Percentiles rank a stretch among this genome's conserved stretches.
phyloP scores from a whole-genome alignment of 1,140 invertebrate species.

The Phymastichus coffea region DNA sequence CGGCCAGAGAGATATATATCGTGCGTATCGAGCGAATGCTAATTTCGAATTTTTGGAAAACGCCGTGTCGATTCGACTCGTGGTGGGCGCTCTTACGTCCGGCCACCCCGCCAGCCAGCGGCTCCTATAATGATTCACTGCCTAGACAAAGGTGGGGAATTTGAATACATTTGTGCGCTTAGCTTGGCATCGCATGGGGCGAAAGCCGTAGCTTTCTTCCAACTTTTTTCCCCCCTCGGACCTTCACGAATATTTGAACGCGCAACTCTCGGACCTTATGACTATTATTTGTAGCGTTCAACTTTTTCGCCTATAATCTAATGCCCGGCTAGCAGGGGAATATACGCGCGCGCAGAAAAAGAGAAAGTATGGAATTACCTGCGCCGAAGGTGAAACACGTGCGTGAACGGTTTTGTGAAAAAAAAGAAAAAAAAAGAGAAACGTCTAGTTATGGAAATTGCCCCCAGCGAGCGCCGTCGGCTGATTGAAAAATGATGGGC shows the following conservation, averaged over 20 bases:
- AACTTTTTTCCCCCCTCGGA: slow-evolving; percentile 18
- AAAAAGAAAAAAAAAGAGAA: slow-evolving; percentile 23
- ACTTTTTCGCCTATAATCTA: slow-evolving; percentile 27
- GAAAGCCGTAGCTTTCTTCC: slow-evolving; percentile 20
- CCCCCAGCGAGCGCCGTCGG: neutral
- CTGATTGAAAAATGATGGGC: slow-evolving; percentile 11
- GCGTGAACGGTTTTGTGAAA: neutral
- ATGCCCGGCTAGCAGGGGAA: neutral
- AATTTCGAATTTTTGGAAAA: too few relatives aligned
- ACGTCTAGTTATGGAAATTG: slow-evolving; percentile 13
- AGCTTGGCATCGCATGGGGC: too few relatives aligned
- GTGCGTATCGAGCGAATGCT: too few relatives aligned
- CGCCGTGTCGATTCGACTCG: too few relatives aligned
- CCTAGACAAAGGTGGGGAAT: slow-evolving; percentile 26
- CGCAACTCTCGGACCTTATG: slow-evolving; percentile 18
- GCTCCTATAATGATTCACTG: too few relatives aligned
- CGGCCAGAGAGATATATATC: too few relatives aligned
- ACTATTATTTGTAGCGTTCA: slow-evolving; percentile 30
- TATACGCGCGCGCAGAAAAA: neutral
- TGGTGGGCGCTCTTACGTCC: too few relatives aligned
- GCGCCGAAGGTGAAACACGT: slow-evolving; percentile 1
- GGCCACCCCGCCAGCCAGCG: too few relatives aligned
- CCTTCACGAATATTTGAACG: slow-evolving; percentile 25
- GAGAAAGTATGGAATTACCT: too few relatives aligned
- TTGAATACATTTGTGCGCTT: slow-evolving; percentile 27